A percentile compares a stretch with the other conserved stretches of the same genome.
phyloP scores from a whole-genome alignment of 1,140 invertebrate species.

The Lycorma delicatula region DNA sequence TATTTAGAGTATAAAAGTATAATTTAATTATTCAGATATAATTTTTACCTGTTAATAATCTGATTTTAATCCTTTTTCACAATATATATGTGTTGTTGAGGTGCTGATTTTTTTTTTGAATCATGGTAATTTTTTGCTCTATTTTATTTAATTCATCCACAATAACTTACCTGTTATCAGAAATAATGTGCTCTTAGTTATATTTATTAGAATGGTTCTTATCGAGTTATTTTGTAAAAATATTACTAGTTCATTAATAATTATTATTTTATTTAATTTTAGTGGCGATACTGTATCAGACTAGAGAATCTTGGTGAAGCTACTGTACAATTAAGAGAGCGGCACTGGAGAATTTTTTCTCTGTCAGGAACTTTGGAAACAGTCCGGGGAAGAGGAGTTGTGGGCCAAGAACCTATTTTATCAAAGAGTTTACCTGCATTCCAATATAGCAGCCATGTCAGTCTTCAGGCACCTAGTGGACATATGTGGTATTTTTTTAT shows the following conservation, averaged over 20 bases:
- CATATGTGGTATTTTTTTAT: constrained; percentile 99
- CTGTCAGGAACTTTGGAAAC: constrained; percentile 91
- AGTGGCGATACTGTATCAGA: constrained; percentile 94
- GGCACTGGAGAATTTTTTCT: constrained; percentile 95
- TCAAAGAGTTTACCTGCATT: constrained; percentile 83
- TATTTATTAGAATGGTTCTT: neutral
- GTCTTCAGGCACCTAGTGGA: constrained; percentile 91
- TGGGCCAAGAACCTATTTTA: constrained; percentile 90
- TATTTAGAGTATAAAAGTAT: too few species aligned
- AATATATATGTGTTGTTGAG: too few species aligned
- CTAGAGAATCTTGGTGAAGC: constrained; percentile 87
- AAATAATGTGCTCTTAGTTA: too few species aligned
- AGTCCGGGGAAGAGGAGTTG: constrained; percentile 85
- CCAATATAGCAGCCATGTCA: constrained; percentile 95
- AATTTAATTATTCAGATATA: too few species aligned
- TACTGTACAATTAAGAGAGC: constrained; percentile 84
- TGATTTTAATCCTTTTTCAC: too few species aligned
- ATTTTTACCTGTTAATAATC: too few species aligned
- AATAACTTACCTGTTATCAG: too few species aligned
- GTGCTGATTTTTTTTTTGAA: too few species aligned
- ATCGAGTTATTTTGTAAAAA: neutral
- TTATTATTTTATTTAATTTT: constrained; percentile 28
- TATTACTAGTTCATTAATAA: constrained; percentile 1
- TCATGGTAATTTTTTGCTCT: too few species aligned
- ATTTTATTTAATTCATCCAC: too few species aligned